A percentile compares a stretch with the other conserved stretches of the same genome.
These are phyloP conservation scores for Heliconius aoede DNA, from an alignment of 2,888 invertebrate genomes.

Conservation along the genomic window DNA sequence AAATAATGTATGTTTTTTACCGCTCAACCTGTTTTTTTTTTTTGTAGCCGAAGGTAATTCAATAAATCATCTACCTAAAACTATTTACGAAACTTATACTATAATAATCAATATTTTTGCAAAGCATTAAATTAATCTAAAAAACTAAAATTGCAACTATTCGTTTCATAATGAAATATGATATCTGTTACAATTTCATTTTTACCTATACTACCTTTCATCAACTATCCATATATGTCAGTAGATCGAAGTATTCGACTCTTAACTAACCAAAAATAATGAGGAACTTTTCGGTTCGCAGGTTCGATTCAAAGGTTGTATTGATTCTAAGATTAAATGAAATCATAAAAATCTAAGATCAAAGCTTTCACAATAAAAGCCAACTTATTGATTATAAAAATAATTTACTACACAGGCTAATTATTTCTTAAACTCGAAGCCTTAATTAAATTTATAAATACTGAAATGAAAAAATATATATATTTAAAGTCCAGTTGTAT, in stretches of 20 bases:
- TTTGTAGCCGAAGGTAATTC: conserved; percentile 24
- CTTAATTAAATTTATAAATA: too few species aligned
- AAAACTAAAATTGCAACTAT: not conserved
- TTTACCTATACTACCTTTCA: too few species aligned
- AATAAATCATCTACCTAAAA: conserved; percentile 54
- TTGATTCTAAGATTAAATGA: not conserved
- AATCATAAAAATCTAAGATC: not conserved
- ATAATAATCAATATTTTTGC: conserved; percentile 20
- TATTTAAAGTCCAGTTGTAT: too few species aligned
- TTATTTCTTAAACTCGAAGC: too few species aligned
- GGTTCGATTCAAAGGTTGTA: not conserved
- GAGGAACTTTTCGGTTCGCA: too few species aligned
- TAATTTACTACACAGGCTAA: not conserved
- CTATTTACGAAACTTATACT: conserved; percentile 25
- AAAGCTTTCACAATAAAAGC: not conserved
- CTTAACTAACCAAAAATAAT: too few species aligned
- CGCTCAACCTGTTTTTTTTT: conserved; percentile 53
- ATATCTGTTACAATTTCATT: too few species aligned
- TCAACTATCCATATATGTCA: too few species aligned
- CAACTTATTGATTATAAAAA: not conserved
- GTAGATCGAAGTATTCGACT: too few species aligned
- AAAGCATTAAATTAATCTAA: not conserved
- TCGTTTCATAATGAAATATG: too few species aligned
- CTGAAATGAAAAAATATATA: too few species aligned
- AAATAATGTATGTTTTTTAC: conserved; percentile 70